Base-by-base conservation (phyloP, 2,888 invertebrate species). In the Xylocampa areola region DNA sequence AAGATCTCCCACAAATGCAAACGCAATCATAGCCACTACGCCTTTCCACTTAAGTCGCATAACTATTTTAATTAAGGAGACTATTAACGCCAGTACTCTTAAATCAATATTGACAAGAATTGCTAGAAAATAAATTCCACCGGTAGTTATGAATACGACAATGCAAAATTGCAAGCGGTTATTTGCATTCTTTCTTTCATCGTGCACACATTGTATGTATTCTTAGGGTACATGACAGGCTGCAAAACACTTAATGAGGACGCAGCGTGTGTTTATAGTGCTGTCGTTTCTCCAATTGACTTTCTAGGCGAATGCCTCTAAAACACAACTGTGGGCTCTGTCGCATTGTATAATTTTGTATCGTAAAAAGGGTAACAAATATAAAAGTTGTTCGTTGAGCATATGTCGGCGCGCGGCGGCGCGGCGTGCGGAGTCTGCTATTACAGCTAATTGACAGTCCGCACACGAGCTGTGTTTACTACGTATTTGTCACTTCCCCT, bases 401-500 rank as follows among this genome's bases (percentile, higher is more conserved):
- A 92, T 87, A 91, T 92, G 92, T 90, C 88, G 35, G 10, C 16
- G 16, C 17, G 33, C 33, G 7, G 33, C 33, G 7, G 13, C 13
- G 89, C 78, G 68, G 59, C 61, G 68, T 57, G 45, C 60, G 76
- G 79, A 74, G 80, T 80, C 76, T 84, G 85, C 86, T 87, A 91
- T 91, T 91, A 90, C 76, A 64, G 68, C 80, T 92, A 92, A 92
- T 92, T 91, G 90, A 87, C 90, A 89, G 86, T 83, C 85, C 80
- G 79, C 86, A 81, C 86, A 86, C 86, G 86, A 82, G 80, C 72
- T 81, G 78, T 84, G 81, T 89, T 88, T 87, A 86, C 87, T 81
- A 80, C 83, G 84, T 86, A 88, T 92, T 92, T 91, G 91, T 92
- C 92, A 91, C 90, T 89, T 89, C 82, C 86, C 87, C 85, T 82